Percentiles rank a stretch among this genome's conserved stretches.
These are phyloP conservation scores for Sceliomorpha sp. DNA, from an alignment of 2,888 invertebrate genomes.

Conservation along the genomic window DNA sequence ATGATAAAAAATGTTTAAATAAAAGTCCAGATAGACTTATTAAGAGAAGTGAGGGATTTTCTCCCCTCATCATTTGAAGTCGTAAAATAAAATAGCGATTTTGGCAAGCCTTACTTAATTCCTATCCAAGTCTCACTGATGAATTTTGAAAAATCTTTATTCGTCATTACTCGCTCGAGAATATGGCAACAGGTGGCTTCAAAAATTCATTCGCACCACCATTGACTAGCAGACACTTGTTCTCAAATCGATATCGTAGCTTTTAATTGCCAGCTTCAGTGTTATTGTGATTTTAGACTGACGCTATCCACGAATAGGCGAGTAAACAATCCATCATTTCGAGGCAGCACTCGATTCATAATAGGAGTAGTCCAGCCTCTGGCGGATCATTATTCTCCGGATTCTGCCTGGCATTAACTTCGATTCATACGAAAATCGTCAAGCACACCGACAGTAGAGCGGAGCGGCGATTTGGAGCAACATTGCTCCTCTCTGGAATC, in stretches of 20 bases:
- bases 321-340: slow-evolving; percentile 3
- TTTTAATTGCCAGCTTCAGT: slow-evolving; percentile 23
- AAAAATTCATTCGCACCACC: slow-evolving; percentile 25
- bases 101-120: too few species aligned
- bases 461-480: slow-evolving; percentile 23
- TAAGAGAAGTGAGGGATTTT: too few species aligned
- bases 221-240: slow-evolving; percentile 7
- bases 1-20: too few species aligned
- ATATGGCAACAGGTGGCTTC: slow-evolving; percentile 30
- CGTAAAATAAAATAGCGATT: too few species aligned
- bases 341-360: background rate
- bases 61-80: too few species aligned
- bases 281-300: slow-evolving; percentile 14
- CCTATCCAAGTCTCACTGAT: too few species aligned
- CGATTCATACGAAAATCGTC: slow-evolving; percentile 4
- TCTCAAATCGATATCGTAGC: slow-evolving; percentile 19
- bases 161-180: background rate
- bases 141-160: slow-evolving; percentile 21
- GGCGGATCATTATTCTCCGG: slow-evolving; percentile 9
- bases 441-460: background rate
- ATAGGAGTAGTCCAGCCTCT: slow-evolving; percentile 3
- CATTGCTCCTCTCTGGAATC: slow-evolving; percentile 16
- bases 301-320: slow-evolving; percentile 1
- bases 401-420: background rate
- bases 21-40: too few species aligned